Percentiles rank a stretch among this genome's conserved stretches.
phyloP scores from a whole-genome alignment of 2,797 vertebrate genomes.

The Artibeus jamaicensis region DNA sequence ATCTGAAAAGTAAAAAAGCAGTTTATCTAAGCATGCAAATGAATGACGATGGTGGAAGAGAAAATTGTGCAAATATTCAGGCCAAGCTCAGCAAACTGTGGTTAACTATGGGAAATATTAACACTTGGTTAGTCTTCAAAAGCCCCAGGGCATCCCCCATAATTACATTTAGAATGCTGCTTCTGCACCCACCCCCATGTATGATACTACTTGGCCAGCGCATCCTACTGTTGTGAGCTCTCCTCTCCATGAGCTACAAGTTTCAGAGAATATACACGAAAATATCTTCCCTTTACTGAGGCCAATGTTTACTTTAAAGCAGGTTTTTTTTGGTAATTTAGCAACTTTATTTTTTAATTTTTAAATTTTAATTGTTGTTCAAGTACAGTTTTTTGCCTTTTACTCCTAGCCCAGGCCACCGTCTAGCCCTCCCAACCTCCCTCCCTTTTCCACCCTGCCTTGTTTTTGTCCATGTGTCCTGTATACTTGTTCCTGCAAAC shows the following conservation, averaged over 20 bases:
- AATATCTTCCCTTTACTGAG: not conserved
- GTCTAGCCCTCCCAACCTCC: too few relatives aligned
- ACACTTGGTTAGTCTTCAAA: not conserved
- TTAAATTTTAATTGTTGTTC: too few relatives aligned
- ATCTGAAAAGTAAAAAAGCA: not conserved
- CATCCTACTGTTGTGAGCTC: not conserved
- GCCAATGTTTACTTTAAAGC: not conserved
- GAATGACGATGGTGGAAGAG: not conserved
- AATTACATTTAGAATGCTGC: not conserved
- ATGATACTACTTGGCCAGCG: not conserved
- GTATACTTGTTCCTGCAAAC: too few relatives aligned
- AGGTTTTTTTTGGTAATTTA: too few relatives aligned
- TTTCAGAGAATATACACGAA: not conserved
- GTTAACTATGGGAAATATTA: not conserved
- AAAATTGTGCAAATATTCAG: not conserved
- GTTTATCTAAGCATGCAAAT: not conserved
- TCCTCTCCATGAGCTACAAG: not conserved
- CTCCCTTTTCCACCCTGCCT: too few relatives aligned
- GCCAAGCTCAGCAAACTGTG: not conserved
- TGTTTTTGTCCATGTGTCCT: too few relatives aligned
- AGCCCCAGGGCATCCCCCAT: not conserved
- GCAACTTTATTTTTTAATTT: too few relatives aligned
- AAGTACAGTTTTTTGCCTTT: too few relatives aligned
- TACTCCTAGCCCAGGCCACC: too few relatives aligned
- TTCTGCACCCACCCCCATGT: not conserved